Conservation (phyloP, 2,888 invertebrate species). For the Autographa pulchrina region DNA sequence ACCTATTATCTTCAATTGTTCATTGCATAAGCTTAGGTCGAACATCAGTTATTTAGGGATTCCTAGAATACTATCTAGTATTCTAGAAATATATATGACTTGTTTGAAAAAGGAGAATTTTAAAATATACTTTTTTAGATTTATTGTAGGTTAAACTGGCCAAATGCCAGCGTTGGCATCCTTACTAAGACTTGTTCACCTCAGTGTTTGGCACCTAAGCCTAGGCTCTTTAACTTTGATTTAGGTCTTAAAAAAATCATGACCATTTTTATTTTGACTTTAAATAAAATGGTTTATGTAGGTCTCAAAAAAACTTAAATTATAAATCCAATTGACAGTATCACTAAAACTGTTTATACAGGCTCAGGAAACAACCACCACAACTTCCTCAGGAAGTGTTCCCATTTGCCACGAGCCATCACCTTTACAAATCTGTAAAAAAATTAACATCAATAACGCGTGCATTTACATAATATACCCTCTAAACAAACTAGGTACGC, state of each 20-base stretch:
- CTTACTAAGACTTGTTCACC: slow-evolving; percentile 2
- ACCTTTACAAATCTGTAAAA: slow-evolving; percentile 77
- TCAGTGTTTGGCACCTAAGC: not conserved
- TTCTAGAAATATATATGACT: not conserved
- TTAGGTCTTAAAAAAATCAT: not conserved
- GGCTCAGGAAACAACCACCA: slow-evolving; percentile 58
- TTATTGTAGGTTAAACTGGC: not conserved
- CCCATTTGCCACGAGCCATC: slow-evolving; percentile 85
- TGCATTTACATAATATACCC: slow-evolving; percentile 87
- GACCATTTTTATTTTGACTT: no score
- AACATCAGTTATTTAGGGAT: slow-evolving; percentile 21
- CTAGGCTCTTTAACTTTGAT: not conserved
- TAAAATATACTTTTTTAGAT: not conserved
- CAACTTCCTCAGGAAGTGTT: slow-evolving; percentile 69
- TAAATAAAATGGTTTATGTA: no score
- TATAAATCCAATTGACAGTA: slow-evolving; percentile 21
- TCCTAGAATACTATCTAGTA: not conserved
- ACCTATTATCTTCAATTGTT: slow-evolving; percentile 44
- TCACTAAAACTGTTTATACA: slow-evolving; percentile 51
- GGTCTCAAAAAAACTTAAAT: not conserved
- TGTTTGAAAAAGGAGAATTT: not conserved
- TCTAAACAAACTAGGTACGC: slow-evolving; percentile 82
- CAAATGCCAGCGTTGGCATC: not conserved
- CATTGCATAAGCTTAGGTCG: slow-evolving; percentile 49
- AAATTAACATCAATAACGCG: slow-evolving; percentile 77